Evolutionary conservation across 2,113 vertebrate species (phyloP).

Genomic region (Gulo gulo): DNA sequence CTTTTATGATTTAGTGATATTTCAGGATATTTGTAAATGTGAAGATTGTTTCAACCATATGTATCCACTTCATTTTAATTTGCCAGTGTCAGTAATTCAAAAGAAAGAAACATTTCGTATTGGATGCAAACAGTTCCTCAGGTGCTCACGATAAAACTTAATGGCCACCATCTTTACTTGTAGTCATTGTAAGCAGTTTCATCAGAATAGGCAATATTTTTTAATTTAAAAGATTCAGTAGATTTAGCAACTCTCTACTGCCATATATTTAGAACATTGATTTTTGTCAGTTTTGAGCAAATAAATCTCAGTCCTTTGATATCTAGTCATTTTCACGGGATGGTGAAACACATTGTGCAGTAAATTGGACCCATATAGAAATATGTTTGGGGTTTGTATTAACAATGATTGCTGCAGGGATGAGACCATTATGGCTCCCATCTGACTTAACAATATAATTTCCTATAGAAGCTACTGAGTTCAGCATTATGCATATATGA

Average conservation of each 20-base stretch:
- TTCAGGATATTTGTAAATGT: constrained; percentile 91
- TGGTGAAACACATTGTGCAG: constrained; percentile 84
- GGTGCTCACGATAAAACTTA: constrained; percentile 89
- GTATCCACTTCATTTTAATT: constrained; percentile 93
- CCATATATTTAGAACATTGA: constrained; percentile 85
- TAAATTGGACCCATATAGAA: constrained; percentile 85
- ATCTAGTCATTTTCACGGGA: constrained; percentile 85
- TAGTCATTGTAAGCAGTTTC: constrained; percentile 90
- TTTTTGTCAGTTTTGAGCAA: constrained; percentile 88
- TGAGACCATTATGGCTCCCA: constrained; percentile 91
- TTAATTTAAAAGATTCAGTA: constrained; percentile 90
- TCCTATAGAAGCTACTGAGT: constrained; percentile 77
- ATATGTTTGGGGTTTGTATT: constrained; percentile 89
- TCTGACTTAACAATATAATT: constrained; percentile 87
- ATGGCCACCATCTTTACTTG: constrained; percentile 90
- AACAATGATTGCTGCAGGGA: constrained; percentile 95
- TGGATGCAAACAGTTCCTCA: constrained; percentile 87
- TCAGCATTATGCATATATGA: constrained; percentile 76
- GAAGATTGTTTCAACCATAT: constrained; percentile 89
- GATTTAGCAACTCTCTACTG: constrained; percentile 84
- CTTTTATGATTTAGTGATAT: constrained; percentile 90
- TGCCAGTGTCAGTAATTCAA: constrained; percentile 91
- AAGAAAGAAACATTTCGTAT: constrained; percentile 86
- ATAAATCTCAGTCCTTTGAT: constrained; percentile 89
- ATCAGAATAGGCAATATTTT: constrained; percentile 91